Conservation (phyloP, 1,140 invertebrate genomes). For the Drosophila kurseongensis region DNA sequence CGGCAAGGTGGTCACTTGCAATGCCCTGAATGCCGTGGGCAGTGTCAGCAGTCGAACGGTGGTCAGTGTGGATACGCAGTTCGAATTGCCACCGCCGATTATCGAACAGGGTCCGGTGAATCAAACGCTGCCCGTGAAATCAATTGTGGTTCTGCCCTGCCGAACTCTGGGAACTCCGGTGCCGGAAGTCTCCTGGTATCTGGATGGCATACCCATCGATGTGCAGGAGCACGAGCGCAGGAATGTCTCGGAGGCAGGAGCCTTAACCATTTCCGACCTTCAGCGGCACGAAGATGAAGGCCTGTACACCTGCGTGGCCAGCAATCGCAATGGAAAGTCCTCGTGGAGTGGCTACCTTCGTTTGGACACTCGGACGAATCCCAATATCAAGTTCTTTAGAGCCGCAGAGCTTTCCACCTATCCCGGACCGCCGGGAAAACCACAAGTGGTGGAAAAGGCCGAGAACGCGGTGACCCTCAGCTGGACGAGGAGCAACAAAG, state of each 20-base stretch:
- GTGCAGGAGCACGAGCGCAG: slow-evolving; percentile 86
- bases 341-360: slow-evolving; percentile 92
- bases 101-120: slow-evolving; percentile 95
- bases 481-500: slow-evolving; percentile 92
- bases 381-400: slow-evolving; percentile 92
- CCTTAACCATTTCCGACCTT: slow-evolving; percentile 91
- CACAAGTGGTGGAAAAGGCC: slow-evolving; percentile 90
- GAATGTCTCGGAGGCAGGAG: slow-evolving; percentile 89
- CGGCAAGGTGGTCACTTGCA: slow-evolving; percentile 90
- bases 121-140: slow-evolving; percentile 93
- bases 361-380: slow-evolving; percentile 92
- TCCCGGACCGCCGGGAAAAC: slow-evolving; percentile 92
- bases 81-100: slow-evolving; percentile 93
- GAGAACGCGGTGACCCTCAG: slow-evolving; percentile 91
- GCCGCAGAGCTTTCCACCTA: slow-evolving; percentile 90
- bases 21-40: slow-evolving; percentile 92
- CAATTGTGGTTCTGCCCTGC: slow-evolving; percentile 91
- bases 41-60: slow-evolving; percentile 91
- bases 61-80: slow-evolving; percentile 91
- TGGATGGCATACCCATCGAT: slow-evolving; percentile 90
- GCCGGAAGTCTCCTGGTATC: slow-evolving; percentile 93
- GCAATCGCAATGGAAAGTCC: slow-evolving; percentile 92
- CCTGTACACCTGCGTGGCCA: slow-evolving; percentile 93
- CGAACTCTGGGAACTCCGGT: slow-evolving; percentile 90
- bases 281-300: slow-evolving; percentile 89